phyloP scores from a whole-genome alignment of 1,140 invertebrate species.

The Macrostomum lignano region DNA sequence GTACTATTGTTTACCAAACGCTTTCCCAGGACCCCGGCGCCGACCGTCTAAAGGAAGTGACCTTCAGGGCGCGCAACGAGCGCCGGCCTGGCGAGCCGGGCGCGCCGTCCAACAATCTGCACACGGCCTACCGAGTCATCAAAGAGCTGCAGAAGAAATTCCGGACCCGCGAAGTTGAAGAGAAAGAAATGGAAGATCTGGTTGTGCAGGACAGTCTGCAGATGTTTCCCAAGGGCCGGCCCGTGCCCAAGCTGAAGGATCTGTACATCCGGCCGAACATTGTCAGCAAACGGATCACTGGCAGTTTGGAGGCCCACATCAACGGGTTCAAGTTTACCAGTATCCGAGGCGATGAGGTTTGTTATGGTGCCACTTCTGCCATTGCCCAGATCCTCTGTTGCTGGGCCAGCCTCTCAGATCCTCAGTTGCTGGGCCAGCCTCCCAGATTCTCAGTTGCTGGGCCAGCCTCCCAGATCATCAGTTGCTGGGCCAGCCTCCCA shows the following conservation, averaged over 20 bases:
- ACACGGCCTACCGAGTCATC: conserved; percentile 77
- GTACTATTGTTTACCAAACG: no score
- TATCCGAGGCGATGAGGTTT: background rate
- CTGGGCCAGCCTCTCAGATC: no score
- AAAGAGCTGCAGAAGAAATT: conserved; percentile 98
- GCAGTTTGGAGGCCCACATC: conserved; percentile 58
- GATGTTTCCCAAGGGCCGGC: conserved; percentile 55
- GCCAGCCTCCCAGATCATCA: no score
- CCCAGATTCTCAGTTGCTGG: no score
- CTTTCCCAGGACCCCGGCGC: conserved; percentile 72
- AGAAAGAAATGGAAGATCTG: conserved; percentile 72
- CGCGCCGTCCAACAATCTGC: conserved; percentile 73
- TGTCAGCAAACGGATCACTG: conserved; percentile 78
- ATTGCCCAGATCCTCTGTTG: no score
- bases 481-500: no score
- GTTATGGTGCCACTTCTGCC: no score
- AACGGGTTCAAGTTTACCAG: conserved; percentile 39
- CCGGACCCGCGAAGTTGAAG: conserved; percentile 85
- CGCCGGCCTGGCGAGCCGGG: conserved; percentile 87
- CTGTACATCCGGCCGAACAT: conserved; percentile 93
- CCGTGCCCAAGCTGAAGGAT: conserved; percentile 95
- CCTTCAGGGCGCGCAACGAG: conserved; percentile 83
- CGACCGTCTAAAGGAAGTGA: conserved; percentile 93
- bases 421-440: no score
- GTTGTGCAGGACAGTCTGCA: conserved; percentile 95